Conservation (phyloP, 2,797 vertebrate genomes). For the Mastacembelus armatus region DNA sequence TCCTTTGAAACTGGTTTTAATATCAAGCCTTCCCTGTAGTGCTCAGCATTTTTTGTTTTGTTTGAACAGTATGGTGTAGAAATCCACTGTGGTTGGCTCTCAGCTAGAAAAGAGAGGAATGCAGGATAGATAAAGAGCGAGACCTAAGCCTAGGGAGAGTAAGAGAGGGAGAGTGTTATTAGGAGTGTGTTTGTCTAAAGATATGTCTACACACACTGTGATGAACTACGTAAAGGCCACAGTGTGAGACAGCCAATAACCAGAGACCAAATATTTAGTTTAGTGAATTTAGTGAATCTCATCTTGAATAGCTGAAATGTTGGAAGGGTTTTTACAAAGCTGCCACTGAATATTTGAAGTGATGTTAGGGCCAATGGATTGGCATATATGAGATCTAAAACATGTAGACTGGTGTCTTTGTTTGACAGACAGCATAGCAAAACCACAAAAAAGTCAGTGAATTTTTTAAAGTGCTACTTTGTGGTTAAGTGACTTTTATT, state of each 20-base stretch:
- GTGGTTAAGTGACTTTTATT: too few relatives aligned
- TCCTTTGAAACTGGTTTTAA: constrained; percentile 52
- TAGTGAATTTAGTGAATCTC: constrained; percentile 47
- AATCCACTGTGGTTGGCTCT: constrained; percentile 51
- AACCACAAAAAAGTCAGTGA: too few relatives aligned
- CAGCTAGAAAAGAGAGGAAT: constrained; percentile 10
- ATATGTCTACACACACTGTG: constrained; percentile 67
- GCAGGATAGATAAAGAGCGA: background rate
- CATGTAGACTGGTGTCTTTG: background rate
- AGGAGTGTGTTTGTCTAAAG: constrained; percentile 69
- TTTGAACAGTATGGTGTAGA: constrained; percentile 55
- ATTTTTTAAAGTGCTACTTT: too few relatives aligned
- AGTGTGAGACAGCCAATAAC: constrained; percentile 58
- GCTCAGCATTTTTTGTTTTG: constrained; percentile 41
- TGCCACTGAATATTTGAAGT: background rate
- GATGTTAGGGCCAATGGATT: background rate
- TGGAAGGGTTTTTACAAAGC: constrained; percentile 25
- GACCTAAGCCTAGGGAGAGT: constrained; percentile 26
- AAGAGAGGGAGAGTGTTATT: constrained; percentile 49
- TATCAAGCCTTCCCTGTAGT: constrained; percentile 48
- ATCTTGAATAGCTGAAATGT: constrained; percentile 29
- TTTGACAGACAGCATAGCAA: too few relatives aligned
- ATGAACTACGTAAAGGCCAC: constrained; percentile 67
- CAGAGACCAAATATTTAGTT: constrained; percentile 63
- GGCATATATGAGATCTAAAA: background rate